Percentiles rank a stretch among this genome's conserved stretches.
Evolutionary conservation across 2,113 vertebrate species (phyloP).

Genomic region (Egretta garzetta): DNA sequence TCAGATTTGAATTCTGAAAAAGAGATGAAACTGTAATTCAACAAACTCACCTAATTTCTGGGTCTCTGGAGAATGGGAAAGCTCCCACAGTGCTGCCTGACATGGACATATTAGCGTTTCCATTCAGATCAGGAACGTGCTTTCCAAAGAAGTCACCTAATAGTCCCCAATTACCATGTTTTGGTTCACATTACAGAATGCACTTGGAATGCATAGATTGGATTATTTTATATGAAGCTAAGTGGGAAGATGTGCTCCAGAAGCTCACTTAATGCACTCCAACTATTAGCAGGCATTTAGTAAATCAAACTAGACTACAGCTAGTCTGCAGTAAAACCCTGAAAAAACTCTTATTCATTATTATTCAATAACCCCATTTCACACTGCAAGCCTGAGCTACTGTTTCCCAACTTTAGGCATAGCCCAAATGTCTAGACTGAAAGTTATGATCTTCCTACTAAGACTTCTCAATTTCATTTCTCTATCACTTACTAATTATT

Average conservation of each 20-base stretch:
- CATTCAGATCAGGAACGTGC: neutral
- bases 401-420: neutral
- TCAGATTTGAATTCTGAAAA: neutral
- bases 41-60: neutral
- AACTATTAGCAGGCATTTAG: neutral
- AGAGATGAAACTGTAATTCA: neutral
- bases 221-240: neutral
- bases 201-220: neutral
- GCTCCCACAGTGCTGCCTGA: neutral
- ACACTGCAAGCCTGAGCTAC: neutral
- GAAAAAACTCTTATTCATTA: neutral
- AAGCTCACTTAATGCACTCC: neutral
- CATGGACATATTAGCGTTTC: neutral
- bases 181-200: neutral
- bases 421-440: neutral
- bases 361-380: neutral
- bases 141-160: neutral
- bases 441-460: neutral
- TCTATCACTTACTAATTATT: neutral
- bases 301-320: neutral
- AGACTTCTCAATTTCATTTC: neutral
- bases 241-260: neutral
- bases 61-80: neutral
- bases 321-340: neutral
- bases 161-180: neutral